phyloP scores from a whole-genome alignment of 1,140 invertebrate species.

The Zaprionus capensis region DNA sequence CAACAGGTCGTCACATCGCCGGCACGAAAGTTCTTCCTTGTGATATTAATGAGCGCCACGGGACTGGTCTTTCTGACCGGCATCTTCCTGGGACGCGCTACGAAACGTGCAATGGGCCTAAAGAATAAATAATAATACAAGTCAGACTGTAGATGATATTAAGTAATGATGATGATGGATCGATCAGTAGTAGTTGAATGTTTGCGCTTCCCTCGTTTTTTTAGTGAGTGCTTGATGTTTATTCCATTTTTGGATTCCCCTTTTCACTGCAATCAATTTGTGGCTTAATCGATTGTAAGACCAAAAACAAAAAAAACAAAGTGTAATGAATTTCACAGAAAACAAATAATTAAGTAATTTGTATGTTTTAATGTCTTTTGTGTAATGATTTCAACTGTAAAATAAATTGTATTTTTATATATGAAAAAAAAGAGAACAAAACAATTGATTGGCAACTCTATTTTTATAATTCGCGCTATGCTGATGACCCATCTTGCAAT shows the following conservation, averaged over 20 bases:
- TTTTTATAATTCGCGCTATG: neutral
- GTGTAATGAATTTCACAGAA: slow-evolving; percentile 61
- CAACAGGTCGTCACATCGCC: slow-evolving; percentile 89
- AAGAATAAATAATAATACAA: slow-evolving; percentile 85
- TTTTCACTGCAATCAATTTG: slow-evolving; percentile 58
- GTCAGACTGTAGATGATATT: slow-evolving; percentile 60
- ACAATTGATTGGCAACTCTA: neutral
- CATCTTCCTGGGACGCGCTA: slow-evolving; percentile 92
- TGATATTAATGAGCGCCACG: slow-evolving; percentile 89
- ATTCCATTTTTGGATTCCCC: slow-evolving; percentile 41
- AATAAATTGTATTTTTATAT: slow-evolving; percentile 75
- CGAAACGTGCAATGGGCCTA: slow-evolving; percentile 88
- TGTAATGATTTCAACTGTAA: slow-evolving; percentile 57
- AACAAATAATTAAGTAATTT: slow-evolving; percentile 41
- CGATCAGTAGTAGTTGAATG: slow-evolving; percentile 37
- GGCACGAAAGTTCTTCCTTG: slow-evolving; percentile 91
- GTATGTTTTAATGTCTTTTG: slow-evolving; percentile 56
- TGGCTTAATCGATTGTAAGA: slow-evolving; percentile 78
- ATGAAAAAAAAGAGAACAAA: slow-evolving; percentile 1
- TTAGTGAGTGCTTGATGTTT: slow-evolving; percentile 14
- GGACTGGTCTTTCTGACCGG: slow-evolving; percentile 92
- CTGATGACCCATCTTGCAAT: neutral
- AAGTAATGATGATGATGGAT: slow-evolving; percentile 27
- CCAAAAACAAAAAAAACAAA: slow-evolving; percentile 64
- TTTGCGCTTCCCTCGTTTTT: slow-evolving; percentile 49